phyloP scores from a whole-genome alignment of 2,888 invertebrate species.

The Eristalis arbustorum region DNA sequence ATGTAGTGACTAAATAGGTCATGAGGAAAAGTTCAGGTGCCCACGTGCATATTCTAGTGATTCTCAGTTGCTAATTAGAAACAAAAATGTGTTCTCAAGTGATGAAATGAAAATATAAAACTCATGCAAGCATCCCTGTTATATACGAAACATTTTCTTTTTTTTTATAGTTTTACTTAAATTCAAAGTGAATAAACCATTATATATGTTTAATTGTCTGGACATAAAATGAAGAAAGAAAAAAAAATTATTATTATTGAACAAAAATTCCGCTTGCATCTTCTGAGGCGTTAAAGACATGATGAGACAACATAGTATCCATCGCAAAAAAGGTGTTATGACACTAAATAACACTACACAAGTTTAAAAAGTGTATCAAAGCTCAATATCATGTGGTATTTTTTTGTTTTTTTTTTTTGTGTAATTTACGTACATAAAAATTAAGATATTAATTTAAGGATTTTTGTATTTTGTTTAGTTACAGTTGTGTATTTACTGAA shows the following conservation, averaged over 20 bases:
- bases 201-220: conserved; percentile 62
- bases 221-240: conserved; percentile 2
- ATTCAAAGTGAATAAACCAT: conserved; percentile 27
- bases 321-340: conserved; percentile 5
- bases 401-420: background rate
- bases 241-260: conserved; percentile 10
- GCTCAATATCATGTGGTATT: background rate
- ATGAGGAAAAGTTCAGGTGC: background rate
- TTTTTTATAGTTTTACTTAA: conserved; percentile 66
- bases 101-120: conserved; percentile 7
- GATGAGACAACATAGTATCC: background rate
- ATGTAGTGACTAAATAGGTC: background rate
- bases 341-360: conserved; percentile 27
- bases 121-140: conserved; percentile 70
- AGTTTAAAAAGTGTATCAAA: background rate
- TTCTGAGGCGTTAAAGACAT: conserved; percentile 1
- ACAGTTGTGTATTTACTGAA: conserved; percentile 18
- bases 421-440: background rate
- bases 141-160: conserved; percentile 37
- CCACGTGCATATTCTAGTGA: background rate
- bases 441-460: background rate
- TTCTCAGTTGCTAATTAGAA: conserved; percentile 17
- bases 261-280: conserved; percentile 15
- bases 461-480: conserved; percentile 24
- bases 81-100: background rate